Evolutionary conservation across 2,888 invertebrate genomes (phyloP).

Genomic region (Gastrophysa polygoni): DNA sequence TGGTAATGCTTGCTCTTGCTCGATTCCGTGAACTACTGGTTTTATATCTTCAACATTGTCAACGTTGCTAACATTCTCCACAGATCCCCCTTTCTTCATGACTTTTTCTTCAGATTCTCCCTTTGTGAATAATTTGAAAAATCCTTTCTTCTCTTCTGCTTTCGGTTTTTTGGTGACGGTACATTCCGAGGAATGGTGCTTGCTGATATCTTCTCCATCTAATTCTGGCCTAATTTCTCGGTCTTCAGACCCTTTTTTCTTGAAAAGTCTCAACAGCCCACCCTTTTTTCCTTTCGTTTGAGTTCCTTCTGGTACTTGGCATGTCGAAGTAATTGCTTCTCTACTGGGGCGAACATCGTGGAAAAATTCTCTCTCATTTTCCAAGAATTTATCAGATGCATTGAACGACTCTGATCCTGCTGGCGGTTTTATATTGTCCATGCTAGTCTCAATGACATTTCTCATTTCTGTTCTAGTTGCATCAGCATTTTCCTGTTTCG

Average conservation of each 20-base stretch:
- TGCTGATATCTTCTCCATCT: neutral
- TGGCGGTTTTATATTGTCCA: neutral
- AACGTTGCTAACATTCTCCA: slow-evolving; percentile 21
- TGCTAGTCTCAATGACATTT: too few relatives aligned
- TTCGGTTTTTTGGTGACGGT: neutral
- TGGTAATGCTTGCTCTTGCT: neutral
- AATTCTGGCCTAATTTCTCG: slow-evolving; percentile 6
- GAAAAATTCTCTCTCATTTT: slow-evolving; percentile 23
- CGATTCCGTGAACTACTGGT: neutral
- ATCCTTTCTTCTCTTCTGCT: slow-evolving; percentile 6
- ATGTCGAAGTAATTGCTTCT: neutral
- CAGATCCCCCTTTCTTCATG: slow-evolving; percentile 16
- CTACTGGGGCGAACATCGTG: slow-evolving; percentile 25
- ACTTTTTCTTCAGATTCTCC: slow-evolving; percentile 34
- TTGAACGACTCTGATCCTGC: neutral
- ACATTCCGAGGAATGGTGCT: neutral
- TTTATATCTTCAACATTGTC: neutral
- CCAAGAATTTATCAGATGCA: slow-evolving; percentile 28
- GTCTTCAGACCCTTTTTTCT: slow-evolving; percentile 24
- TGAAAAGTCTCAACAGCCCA: slow-evolving; percentile 15
- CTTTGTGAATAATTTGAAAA: slow-evolving; percentile 31
- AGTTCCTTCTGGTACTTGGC: neutral
- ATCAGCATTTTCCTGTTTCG: neutral
- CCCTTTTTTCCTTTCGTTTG: slow-evolving; percentile 7
- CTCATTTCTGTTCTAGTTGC: neutral